These are phyloP conservation scores for Tortricodes alternella DNA, from an alignment of 2,888 invertebrate genomes.

Conservation along the genomic window DNA sequence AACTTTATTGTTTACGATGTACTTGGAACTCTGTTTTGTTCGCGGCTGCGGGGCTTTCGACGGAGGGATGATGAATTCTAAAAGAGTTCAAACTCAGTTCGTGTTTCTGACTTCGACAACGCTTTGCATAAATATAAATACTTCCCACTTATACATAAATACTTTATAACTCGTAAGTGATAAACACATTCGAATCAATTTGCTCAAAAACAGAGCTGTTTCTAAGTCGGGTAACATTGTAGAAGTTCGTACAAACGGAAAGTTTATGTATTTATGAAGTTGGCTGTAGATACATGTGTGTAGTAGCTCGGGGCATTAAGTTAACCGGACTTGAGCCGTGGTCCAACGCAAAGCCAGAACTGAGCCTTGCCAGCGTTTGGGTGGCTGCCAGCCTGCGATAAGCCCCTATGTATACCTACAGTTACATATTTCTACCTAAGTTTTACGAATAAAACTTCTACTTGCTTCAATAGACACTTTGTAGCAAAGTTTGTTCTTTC, in stretches of 20 bases:
- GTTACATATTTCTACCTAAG: slow-evolving; percentile 33
- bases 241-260: slow-evolving; percentile 27
- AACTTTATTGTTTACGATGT: slow-evolving; percentile 58
- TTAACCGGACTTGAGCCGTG: slow-evolving; percentile 52
- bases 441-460: slow-evolving; percentile 31
- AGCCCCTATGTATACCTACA: slow-evolving; percentile 35
- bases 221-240: slow-evolving; percentile 11
- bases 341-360: slow-evolving; percentile 44
- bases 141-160: slow-evolving; percentile 10
- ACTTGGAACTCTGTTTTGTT: slow-evolving; percentile 46
- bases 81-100: slow-evolving; percentile 48
- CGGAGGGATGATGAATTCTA: slow-evolving; percentile 46
- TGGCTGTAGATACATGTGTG: slow-evolving; percentile 25
- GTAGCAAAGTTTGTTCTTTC: slow-evolving; percentile 22
- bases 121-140: slow-evolving; percentile 56
- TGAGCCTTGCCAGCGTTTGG: slow-evolving; percentile 46
- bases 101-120: slow-evolving; percentile 43
- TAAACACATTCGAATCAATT: slow-evolving; percentile 39
- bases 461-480: slow-evolving; percentile 27
- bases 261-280: slow-evolving; percentile 29
- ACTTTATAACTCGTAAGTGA: slow-evolving; percentile 30
- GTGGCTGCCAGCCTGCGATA: slow-evolving; percentile 57
- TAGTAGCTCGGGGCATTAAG: slow-evolving; percentile 49
- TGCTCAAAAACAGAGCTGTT: slow-evolving; percentile 29
- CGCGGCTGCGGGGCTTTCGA: slow-evolving; percentile 34